These are phyloP conservation scores for Yponomeuta sedellus DNA, from an alignment of 2,888 invertebrate genomes.

Conservation along the genomic window DNA sequence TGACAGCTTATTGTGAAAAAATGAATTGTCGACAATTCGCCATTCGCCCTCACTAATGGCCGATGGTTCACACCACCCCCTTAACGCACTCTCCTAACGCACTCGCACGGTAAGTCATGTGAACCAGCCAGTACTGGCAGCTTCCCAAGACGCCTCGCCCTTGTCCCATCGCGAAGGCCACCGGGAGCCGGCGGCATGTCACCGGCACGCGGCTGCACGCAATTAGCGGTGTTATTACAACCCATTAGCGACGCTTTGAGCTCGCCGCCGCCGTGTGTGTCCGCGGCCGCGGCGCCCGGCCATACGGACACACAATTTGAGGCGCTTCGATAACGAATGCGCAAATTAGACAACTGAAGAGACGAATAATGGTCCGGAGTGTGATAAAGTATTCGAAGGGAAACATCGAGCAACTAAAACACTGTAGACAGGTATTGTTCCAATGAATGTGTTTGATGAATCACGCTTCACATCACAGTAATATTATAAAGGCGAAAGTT, in stretches of 20 bases:
- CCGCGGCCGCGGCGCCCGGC: background rate
- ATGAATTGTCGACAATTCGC: too few species aligned
- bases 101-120: too few species aligned
- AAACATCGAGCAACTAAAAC: background rate
- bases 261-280: slow-evolving; percentile 10
- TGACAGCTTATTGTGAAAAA: too few species aligned
- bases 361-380: background rate
- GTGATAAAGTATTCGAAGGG: background rate
- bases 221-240: slow-evolving; percentile 9
- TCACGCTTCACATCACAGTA: too few species aligned
- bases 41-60: too few species aligned
- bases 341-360: background rate
- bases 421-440: too few species aligned
- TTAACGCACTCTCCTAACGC: too few species aligned
- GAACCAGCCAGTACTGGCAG: too few species aligned
- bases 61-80: too few species aligned
- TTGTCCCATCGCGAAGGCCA: slow-evolving; percentile 26
- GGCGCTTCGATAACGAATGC: background rate
- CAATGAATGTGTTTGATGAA: too few species aligned
- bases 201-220: slow-evolving; percentile 1
- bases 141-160: slow-evolving; percentile 17
- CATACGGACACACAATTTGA: background rate
- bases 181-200: background rate
- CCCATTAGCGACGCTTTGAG: background rate
- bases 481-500: too few species aligned